These are phyloP conservation scores for Steinernema feltiae DNA, from an alignment of 1,140 invertebrate genomes.

Conservation along the genomic window DNA sequence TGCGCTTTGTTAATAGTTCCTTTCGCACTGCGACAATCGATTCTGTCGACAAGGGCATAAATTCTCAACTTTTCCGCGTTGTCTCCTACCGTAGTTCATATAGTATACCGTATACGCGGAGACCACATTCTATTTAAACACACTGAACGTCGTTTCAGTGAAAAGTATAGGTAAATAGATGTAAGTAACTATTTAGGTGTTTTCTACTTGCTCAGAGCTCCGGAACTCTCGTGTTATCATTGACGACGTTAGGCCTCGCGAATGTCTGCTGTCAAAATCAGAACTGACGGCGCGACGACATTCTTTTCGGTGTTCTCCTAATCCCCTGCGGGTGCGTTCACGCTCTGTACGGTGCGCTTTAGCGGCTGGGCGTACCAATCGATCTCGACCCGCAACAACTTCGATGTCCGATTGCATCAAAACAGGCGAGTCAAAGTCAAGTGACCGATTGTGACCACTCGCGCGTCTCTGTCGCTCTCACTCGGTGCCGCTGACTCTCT, in stretches of 20 bases:
- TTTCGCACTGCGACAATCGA: neutral
- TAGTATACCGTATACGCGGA: too few species aligned
- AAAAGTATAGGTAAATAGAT: too few species aligned
- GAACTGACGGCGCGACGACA: too few species aligned
- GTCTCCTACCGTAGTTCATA: too few species aligned
- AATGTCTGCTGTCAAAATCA: neutral
- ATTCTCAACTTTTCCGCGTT: neutral
- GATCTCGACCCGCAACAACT: neutral
- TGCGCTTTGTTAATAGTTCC: neutral
- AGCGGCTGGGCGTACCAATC: too few species aligned
- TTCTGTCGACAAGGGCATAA: neutral
- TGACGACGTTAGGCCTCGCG: neutral
- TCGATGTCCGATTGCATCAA: neutral
- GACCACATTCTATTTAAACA: too few species aligned
- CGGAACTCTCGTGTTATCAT: neutral
- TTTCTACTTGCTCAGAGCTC: too few species aligned
- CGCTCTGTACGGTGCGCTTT: neutral
- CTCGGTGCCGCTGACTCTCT: neutral
- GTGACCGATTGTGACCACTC: slow-evolving; percentile 6
- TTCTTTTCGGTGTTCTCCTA: neutral
- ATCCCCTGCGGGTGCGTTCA: neutral
- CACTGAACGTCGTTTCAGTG: too few species aligned
- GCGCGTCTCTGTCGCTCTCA: neutral
- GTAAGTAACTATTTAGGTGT: too few species aligned
- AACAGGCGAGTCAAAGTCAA: neutral